Conservation (phyloP, 2,797 vertebrate genomes). For the Anolis apletophallus region DNA sequence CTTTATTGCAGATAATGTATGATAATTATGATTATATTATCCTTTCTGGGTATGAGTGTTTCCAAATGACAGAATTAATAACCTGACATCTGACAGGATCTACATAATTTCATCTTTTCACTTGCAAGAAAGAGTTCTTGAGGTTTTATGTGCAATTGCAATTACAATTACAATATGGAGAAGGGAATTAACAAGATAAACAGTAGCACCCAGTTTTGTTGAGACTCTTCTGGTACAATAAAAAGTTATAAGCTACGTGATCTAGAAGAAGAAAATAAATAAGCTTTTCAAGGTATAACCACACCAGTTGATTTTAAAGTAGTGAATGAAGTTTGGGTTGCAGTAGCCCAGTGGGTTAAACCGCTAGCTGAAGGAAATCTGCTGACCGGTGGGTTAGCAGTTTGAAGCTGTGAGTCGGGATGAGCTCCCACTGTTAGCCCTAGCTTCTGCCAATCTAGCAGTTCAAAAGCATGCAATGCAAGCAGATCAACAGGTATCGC, state of each 20-base stretch:
- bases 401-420: no score
- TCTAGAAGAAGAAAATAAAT: slow-evolving; percentile 18
- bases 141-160: slow-evolving; percentile 10
- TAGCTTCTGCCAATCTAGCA: no score
- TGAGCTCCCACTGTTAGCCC: no score
- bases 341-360: no score
- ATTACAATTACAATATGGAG: slow-evolving; percentile 10
- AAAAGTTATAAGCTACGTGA: neutral
- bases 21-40: slow-evolving; percentile 26
- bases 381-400: no score
- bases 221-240: neutral
- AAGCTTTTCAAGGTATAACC: no score
- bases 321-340: neutral
- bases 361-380: no score
- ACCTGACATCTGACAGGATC: slow-evolving; percentile 25
- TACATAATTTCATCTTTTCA: neutral
- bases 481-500: no score
- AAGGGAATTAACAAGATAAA: slow-evolving; percentile 8
- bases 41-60: slow-evolving; percentile 20
- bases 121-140: slow-evolving; percentile 12
- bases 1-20: slow-evolving; percentile 22
- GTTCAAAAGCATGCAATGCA: no score
- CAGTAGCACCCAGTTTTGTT: neutral
- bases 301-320: slow-evolving; percentile 11
- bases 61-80: slow-evolving; percentile 28